phyloP scores from a whole-genome alignment of 2,797 vertebrate species.

The Pseudochirops corinnae region DNA sequence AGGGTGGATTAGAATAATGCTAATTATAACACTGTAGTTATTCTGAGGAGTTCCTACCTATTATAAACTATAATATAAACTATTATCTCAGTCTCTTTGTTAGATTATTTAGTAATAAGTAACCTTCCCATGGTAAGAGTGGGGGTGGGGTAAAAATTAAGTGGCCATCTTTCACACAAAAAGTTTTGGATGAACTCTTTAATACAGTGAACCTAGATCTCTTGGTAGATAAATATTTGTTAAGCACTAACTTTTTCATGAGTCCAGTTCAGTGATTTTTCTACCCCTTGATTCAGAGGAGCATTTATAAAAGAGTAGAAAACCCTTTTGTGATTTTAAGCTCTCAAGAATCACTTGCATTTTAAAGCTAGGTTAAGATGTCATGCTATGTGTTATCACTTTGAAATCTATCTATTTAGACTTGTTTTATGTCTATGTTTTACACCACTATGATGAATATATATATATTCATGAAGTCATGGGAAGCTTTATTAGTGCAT shows the following conservation, averaged over 20 bases:
- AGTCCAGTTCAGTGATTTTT: neutral
- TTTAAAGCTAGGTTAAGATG: conserved; percentile 41
- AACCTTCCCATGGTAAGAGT: neutral
- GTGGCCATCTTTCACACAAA: neutral
- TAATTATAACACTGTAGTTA: conserved; percentile 39
- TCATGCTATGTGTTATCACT: conserved; percentile 26
- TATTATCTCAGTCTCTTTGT: neutral
- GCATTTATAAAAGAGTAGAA: conserved; percentile 50
- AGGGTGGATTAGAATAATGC: neutral
- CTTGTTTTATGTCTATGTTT: neutral
- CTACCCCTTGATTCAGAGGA: conserved; percentile 40
- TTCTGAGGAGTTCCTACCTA: conserved; percentile 13
- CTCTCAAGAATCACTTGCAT: conserved; percentile 8
- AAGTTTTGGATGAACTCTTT: conserved; percentile 33
- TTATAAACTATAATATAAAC: neutral
- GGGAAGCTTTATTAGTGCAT: neutral
- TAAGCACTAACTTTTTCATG: conserved; percentile 31
- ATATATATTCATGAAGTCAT: neutral
- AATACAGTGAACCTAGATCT: conserved; percentile 1
- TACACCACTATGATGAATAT: neutral
- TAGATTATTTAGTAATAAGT: neutral
- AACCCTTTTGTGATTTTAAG: conserved; percentile 42
- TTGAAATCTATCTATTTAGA: conserved; percentile 23
- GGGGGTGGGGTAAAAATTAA: neutral
- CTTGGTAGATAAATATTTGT: conserved; percentile 22